Percentiles rank a stretch among this genome's conserved stretches.
These are phyloP conservation scores for Phyllotreta cruciferae DNA, from an alignment of 2,888 invertebrate species.

Conservation along the genomic window DNA sequence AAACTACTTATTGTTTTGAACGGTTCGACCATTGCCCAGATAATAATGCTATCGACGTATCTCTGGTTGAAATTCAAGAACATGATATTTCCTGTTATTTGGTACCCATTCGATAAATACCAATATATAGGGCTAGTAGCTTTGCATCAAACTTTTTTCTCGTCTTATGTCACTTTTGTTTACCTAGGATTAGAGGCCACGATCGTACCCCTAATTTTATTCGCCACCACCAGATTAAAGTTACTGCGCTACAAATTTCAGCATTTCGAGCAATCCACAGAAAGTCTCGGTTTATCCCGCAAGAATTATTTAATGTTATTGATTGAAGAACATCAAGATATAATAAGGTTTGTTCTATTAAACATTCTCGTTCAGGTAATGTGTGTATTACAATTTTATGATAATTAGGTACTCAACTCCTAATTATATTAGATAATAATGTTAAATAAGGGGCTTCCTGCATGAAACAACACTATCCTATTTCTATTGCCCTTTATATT, in stretches of 20 bases:
- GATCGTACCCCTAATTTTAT: conserved; percentile 4
- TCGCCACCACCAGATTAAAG: conserved; percentile 1
- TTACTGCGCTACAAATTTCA: background rate
- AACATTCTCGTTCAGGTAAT: no score
- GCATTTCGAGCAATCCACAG: background rate
- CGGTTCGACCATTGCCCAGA: background rate
- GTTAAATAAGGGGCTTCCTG: no score
- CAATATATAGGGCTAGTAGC: background rate
- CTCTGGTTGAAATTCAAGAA: background rate
- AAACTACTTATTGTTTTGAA: background rate
- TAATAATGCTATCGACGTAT: background rate
- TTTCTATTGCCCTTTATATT: no score
- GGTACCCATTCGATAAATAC: conserved; percentile 1
- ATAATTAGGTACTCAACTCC: no score
- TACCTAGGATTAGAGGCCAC: background rate
- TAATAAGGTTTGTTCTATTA: conserved; percentile 14
- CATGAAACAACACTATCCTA: no score
- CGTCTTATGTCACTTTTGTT: background rate
- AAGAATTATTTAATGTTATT: background rate
- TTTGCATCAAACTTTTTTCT: conserved; percentile 2
- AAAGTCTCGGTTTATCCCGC: background rate
- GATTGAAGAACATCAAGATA: conserved; percentile 10
- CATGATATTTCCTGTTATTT: background rate
- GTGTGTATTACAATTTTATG: no score
- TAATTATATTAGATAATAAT: no score